Conservation (phyloP, 2,888 invertebrate genomes). For the Helobdella robusta region DNA sequence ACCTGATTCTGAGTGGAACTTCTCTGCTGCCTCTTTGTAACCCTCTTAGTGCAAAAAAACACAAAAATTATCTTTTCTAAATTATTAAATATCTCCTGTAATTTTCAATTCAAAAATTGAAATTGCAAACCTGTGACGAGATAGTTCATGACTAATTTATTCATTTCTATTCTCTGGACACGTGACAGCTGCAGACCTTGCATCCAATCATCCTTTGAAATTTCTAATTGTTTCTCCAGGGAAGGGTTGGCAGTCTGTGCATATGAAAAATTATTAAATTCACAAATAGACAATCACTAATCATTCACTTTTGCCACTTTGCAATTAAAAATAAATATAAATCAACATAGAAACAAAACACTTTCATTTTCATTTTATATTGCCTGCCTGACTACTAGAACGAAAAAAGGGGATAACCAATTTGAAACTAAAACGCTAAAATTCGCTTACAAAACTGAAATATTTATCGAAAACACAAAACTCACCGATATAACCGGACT, state of each 20-base stretch:
- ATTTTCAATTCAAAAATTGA: no score
- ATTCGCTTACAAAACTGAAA: no score
- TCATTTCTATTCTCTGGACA: slow-evolving; percentile 82
- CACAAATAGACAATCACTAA: no score
- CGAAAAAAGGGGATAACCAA: no score
- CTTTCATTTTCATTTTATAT: no score
- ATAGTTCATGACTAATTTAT: slow-evolving; percentile 95
- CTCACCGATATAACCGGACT: slow-evolving; percentile 7
- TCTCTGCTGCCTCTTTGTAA: slow-evolving; percentile 82
- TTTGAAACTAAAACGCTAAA: no score
- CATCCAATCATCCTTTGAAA: slow-evolving; percentile 59
- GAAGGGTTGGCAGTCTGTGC: slow-evolving; percentile 21
- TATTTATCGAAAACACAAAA: no score
- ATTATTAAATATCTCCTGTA: not conserved
- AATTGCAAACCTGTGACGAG: slow-evolving; percentile 36
- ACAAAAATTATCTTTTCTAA: not conserved
- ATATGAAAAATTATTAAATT: no score
- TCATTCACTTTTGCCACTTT: no score
- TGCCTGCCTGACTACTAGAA: no score
- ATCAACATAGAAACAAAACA: no score
- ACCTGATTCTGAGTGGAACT: slow-evolving; percentile 88
- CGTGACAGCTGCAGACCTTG: slow-evolving; percentile 64
- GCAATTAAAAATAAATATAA: no score
- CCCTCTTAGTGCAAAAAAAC: slow-evolving; percentile 45
- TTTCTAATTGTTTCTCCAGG: slow-evolving; percentile 32